Conservation (phyloP, 2,113 vertebrate genomes). For the Clarias batrachus region DNA sequence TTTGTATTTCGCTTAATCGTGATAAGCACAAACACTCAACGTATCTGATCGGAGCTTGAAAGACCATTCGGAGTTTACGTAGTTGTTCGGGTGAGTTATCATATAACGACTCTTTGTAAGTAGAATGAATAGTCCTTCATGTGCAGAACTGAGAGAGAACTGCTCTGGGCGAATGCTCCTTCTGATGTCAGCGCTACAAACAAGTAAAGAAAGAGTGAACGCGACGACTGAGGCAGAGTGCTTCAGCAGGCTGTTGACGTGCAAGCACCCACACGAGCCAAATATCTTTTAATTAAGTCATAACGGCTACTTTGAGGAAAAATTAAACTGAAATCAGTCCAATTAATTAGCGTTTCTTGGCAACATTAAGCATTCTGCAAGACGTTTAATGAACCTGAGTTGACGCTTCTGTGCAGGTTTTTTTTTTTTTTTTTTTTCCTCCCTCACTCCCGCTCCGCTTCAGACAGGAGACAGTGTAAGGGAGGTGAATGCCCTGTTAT, state of each 20-base stretch:
- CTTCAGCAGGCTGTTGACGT: conserved; percentile 58
- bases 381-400: conserved; percentile 48
- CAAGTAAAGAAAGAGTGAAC: conserved; percentile 64
- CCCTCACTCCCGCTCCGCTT: conserved; percentile 46
- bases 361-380: conserved; percentile 49
- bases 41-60: conserved; percentile 21
- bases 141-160: conserved; percentile 61
- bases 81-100: conserved; percentile 32
- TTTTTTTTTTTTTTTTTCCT: neutral
- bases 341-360: conserved; percentile 56
- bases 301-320: conserved; percentile 51
- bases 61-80: conserved; percentile 19
- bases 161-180: conserved; percentile 70
- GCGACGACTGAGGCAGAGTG: conserved; percentile 59
- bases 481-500: conserved; percentile 69
- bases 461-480: conserved; percentile 54
- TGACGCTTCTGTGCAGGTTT: conserved; percentile 32
- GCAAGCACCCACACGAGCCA: conserved; percentile 48
- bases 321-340: conserved; percentile 52
- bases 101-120: conserved; percentile 57
- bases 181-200: conserved; percentile 67
- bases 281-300: conserved; percentile 53
- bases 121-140: conserved; percentile 73
- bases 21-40: conserved; percentile 27
- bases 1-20: conserved; percentile 13